Base-by-base conservation (phyloP, 2,888 invertebrate genomes). In the Drosophila formosana region DNA sequence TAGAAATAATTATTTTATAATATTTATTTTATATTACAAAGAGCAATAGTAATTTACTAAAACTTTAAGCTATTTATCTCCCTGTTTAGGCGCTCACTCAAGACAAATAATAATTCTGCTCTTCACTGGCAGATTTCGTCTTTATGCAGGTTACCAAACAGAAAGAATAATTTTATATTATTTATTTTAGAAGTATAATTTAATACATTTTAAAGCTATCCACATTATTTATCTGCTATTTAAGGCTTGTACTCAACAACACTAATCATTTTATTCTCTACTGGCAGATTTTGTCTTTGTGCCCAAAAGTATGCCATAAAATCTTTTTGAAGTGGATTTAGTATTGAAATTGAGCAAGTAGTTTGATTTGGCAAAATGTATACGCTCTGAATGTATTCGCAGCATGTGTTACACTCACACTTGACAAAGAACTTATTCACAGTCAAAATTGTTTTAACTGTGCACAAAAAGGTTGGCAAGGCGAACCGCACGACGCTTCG, bases 361-460 rank as follows among this genome's bases (percentile, higher is more conserved):
- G 37, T 26, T 8, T 37, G 34, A 46, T 46, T 56, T 8, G 13
- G 26, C 18, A 47, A 51, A 55, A 18, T 39, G 55, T 49, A 47
- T 60, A 13, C 30, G 9, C 34, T 6, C 23, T 39, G 49, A 75
- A 75, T 62, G 56, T 45, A 62, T 62, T 70, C 64, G 32, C 56
- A 53, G 64, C 75, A 74, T 73, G 60, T 69, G 61, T 26, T 39
- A 39, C 26, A 43, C 23, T 41, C 55, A 34, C 30, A 47, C 43
- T 23, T 8, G 23, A 57, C 37, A 57, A 52, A 39, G 52, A 53
- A 50, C 41, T 72, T 75, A 75, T 75, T 64, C 72, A 66, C 53
- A 75, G 56, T 45, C 41, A 67, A 75, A 71, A 70, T 72, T 78
- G 73, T 78, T 82, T 81, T 75, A 83, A 80, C 81, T 72, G 67